Evolutionary conservation across 2,888 invertebrate genomes (phyloP).

Genomic region (Gortyna flavago): DNA sequence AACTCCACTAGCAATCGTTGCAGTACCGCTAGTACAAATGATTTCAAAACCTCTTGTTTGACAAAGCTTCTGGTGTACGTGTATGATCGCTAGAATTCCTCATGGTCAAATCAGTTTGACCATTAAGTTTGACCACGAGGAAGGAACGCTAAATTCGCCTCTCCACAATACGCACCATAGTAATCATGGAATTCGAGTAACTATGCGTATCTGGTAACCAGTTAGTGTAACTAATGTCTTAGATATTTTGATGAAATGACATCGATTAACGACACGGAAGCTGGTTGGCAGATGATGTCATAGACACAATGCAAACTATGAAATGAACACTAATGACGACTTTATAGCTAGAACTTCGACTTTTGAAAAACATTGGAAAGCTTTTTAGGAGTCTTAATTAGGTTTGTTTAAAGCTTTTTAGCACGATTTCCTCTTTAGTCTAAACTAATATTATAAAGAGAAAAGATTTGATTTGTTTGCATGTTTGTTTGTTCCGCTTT

Average conservation of each 20-base stretch:
- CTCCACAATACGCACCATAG: constrained; percentile 11
- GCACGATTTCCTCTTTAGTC: background rate
- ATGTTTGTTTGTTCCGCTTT: background rate
- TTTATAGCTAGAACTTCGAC: background rate
- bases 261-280: constrained; percentile 53
- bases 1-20: background rate
- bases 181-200: constrained; percentile 39
- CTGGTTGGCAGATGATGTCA: constrained; percentile 16
- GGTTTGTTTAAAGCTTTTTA: background rate
- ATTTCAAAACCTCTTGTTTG: background rate
- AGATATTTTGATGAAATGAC: constrained; percentile 47
- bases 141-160: background rate
- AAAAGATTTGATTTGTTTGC: background rate
- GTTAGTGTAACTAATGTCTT: constrained; percentile 51
- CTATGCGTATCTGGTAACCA: constrained; percentile 27
- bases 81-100: too few species aligned
- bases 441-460: background rate
- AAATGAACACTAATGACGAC: constrained; percentile 13
- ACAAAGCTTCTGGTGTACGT: background rate
- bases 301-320: constrained; percentile 12
- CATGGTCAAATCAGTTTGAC: too few species aligned
- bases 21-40: too few species aligned
- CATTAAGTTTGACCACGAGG: too few species aligned
- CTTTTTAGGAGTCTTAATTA: background rate
- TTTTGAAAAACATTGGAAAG: background rate